Evolutionary conservation across 2,888 invertebrate species (phyloP), one percentile per base, ranked within the genome.

Genomic region (Parnassius apollo): DNA sequence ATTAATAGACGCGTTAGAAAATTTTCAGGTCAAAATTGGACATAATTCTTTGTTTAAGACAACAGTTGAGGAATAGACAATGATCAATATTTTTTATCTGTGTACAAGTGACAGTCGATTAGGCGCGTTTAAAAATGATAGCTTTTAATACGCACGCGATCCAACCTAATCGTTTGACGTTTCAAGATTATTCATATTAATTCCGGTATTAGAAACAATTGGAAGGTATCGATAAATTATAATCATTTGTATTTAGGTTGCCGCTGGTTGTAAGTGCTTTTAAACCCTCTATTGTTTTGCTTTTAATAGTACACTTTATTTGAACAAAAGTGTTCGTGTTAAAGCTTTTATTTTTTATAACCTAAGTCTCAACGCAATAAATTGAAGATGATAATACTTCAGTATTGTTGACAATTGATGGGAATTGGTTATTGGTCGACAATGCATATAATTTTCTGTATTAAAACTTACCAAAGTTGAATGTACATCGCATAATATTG

Each of bases 141-240:
- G 79, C 88, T 86, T 86, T 87, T 86, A 84, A 80, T 81, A 83
- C 85, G 80, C 83, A 81, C 85, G 83, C 83, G 82, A 87, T 85
- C 83, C 72, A 77, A 69, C 77, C 72, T 81, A 81, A 81, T 80
- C 82, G 77, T 83, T 83, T 85, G 88, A 88, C 88, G 79, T 83
- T 80, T 75, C 61, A 67, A 86, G 88, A 89, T 89, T 85, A 86
- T 75, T 71, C 68, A 74, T 80, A 82, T 86, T 85, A 87, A 86
- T 83, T 83, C 77, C 67, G 69, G 75, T 72, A 75, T 80, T 82
- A 77, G 75, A 75, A 78, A 80, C 75, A 76, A 78, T 83, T 76
- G 72, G 76, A n/a, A 75, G 75, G 75, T 88, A 90, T 89, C 87
- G 89, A 90, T 85, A 86, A 88, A 87, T 87, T 80, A 76, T 73